Evolutionary conservation across 92 coral and sea anemone genomes (phyloP), one percentile per base, ranked within the genome.

Genomic region (Phenganax marumi): DNA sequence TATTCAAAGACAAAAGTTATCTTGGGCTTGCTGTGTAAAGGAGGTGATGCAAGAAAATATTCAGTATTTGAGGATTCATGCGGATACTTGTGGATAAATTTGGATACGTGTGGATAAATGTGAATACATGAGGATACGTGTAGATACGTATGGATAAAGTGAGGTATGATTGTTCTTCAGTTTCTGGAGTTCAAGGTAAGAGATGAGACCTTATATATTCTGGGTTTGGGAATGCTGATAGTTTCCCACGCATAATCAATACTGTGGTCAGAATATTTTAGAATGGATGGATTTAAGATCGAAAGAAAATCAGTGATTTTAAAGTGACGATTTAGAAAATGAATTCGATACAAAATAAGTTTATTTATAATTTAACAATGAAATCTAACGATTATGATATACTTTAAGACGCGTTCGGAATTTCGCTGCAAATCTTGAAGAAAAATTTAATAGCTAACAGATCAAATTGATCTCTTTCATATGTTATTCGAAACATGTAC

Each of bases 1-100:
- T 94, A 6, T 94, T 84, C 50, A 89, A 93, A 6, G 90, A 87
- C 24, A 77, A 89, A 73, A 68, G 85, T 73, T 93, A 97, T 17
- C 84, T 94, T 43, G 84, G 65, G 24, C 85, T 94, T 26, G 68
- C 76, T 86, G 88, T 81, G 65, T 47, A 81, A 78, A 84, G 66
- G 33, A 51, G 50, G 0, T 48, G 16, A 11, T 13, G 64, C 8
- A 12, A 53, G 81, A 12, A 19, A 17, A 4, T 9, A 51, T 56
- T 9, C 53, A 33, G 10, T 33, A 54, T n/a, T 8, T 17, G 83
- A n/a, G 48, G 60, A 47, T 25, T 24, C 16, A 8, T 12, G 52
- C 50, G 63, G 50, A 6, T 48, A 12, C 22, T 23, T 48, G 17
- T 8, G 69, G 81, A 12, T 51, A 43, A 4, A n/a, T 46, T 56